phyloP scores from a whole-genome alignment of 1,140 invertebrate genomes.

The Manduca sexta region DNA sequence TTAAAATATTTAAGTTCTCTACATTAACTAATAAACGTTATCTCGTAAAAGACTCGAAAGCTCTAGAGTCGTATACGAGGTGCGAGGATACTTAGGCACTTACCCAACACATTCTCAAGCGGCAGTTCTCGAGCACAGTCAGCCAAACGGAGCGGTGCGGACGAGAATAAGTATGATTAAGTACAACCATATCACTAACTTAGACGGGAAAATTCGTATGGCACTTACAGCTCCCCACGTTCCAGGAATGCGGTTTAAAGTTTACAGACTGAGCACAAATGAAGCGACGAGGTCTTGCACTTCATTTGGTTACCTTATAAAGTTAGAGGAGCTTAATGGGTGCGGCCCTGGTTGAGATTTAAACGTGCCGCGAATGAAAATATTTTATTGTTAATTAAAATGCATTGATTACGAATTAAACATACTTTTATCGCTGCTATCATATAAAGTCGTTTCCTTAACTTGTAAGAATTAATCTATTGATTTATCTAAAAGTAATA shows the following conservation, averaged over 20 bases:
- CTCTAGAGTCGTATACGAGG: conserved; percentile 13
- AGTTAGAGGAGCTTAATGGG: too few species aligned
- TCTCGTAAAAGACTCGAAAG: conserved; percentile 13
- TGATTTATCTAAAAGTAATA: too few species aligned
- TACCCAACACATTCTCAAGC: conserved; percentile 22
- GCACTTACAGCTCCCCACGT: conserved; percentile 5
- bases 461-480: too few species aligned
- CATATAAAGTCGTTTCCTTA: too few species aligned
- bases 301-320: not conserved
- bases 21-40: too few species aligned
- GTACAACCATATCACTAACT: conserved; percentile 24
- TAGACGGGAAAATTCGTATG: conserved; percentile 20
- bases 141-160: conserved; percentile 16
- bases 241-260: conserved; percentile 1
- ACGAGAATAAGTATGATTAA: conserved; percentile 28
- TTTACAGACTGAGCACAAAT: not conserved
- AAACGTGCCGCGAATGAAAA: too few species aligned
- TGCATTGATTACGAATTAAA: not conserved
- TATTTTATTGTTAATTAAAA: not conserved
- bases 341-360: too few species aligned
- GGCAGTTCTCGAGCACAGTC: conserved; percentile 19
- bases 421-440: too few species aligned
- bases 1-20: too few species aligned
- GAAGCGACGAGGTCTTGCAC: not conserved
- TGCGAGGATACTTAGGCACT: conserved; percentile 20